Evolutionary conservation across 1,140 invertebrate species (phyloP).

Genomic region (Mercenaria mercenaria): DNA sequence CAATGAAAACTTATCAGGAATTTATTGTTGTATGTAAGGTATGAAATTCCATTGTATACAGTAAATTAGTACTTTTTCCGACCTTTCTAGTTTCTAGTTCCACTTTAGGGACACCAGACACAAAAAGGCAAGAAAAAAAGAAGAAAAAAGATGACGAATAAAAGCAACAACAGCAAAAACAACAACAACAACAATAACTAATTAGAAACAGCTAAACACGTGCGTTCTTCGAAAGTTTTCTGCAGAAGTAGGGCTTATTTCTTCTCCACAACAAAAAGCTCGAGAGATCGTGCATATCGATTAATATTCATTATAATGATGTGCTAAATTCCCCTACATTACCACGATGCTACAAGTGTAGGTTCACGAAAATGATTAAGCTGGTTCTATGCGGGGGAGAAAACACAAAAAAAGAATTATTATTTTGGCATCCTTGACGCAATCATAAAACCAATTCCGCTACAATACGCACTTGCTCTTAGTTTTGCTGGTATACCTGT

Average conservation of each 20-base stretch:
- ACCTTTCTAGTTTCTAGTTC: no score
- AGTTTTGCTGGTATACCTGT: neutral
- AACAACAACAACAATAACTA: no score
- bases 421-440: conserved; percentile 11
- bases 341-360: neutral
- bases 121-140: no score
- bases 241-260: no score
- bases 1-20: neutral
- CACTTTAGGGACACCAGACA: no score
- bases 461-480: neutral
- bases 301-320: neutral
- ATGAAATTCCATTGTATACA: no score
- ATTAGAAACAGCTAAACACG: no score
- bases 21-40: neutral
- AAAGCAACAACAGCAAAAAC: no score
- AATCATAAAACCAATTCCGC: neutral
- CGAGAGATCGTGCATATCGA: neutral
- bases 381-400: neutral
- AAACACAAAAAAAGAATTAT: neutral
- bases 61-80: no score
- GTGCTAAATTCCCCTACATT: neutral
- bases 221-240: no score
- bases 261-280: no score
- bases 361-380: neutral
- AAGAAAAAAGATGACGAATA: no score